These are phyloP conservation scores for Panopea generosa DNA, from an alignment of 2,888 invertebrate species.

Conservation along the genomic window DNA sequence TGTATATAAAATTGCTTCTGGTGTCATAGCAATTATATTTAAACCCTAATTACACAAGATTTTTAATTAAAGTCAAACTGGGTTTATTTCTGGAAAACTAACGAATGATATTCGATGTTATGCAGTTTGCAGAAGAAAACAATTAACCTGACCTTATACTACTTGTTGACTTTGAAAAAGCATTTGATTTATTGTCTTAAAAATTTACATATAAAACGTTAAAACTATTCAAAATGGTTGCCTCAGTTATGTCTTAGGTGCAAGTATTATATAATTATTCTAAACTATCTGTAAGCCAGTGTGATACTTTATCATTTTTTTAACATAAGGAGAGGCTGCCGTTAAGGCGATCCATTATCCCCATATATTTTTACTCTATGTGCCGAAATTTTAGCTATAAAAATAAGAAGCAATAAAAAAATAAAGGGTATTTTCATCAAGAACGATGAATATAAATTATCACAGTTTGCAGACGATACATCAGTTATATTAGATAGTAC, in stretches of 20 bases:
- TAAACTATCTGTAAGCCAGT: not conserved
- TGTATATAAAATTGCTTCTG: too few relatives aligned
- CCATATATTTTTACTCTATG: too few relatives aligned
- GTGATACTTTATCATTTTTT: not conserved
- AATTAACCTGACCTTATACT: conserved; percentile 20
- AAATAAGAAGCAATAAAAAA: not conserved
- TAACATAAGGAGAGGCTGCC: not conserved
- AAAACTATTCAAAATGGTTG: conserved; percentile 24
- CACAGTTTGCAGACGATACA: not conserved
- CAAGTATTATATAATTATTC: conserved; percentile 1
- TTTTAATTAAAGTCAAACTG: too few relatives aligned
- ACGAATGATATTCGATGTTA: conserved; percentile 35
- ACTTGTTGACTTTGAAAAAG: conserved; percentile 35
- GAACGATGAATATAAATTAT: too few relatives aligned
- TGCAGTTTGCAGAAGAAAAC: conserved; percentile 28
- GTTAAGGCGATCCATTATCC: too few relatives aligned
- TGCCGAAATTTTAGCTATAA: too few relatives aligned
- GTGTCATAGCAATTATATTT: too few relatives aligned
- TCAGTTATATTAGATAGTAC: not conserved
- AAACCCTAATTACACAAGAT: too few relatives aligned
- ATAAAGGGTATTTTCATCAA: not conserved
- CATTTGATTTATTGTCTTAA: conserved; percentile 48
- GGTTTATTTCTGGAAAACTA: conserved; percentile 22
- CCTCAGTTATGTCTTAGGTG: conserved; percentile 1
- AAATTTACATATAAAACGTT: conserved; percentile 19